Conservation (phyloP, 2,888 invertebrate genomes). For the Pseudococcus longispinus region DNA sequence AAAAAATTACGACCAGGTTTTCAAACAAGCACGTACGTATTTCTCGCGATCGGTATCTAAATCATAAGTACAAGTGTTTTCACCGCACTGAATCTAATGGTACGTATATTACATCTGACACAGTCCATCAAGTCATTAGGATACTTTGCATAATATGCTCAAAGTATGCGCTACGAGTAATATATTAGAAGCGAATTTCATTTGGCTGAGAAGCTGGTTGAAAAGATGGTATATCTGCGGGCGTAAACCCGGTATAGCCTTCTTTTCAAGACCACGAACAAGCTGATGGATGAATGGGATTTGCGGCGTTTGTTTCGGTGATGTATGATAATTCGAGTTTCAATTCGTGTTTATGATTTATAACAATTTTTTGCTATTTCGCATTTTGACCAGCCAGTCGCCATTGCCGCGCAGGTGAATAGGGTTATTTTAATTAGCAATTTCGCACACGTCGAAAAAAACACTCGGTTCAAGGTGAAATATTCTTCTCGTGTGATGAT, state of each 20-base stretch:
- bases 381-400: neutral
- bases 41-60: neutral
- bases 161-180: too few species aligned
- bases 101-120: neutral
- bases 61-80: neutral
- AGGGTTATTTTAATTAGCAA: constrained; percentile 3
- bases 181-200: constrained; percentile 19
- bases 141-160: neutral
- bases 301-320: neutral
- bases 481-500: neutral
- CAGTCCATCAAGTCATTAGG: constrained; percentile 10
- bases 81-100: neutral
- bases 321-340: constrained; percentile 20
- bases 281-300: constrained; percentile 13
- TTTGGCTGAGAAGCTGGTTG: neutral
- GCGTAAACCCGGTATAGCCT: constrained; percentile 1
- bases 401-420: neutral
- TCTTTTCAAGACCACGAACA: constrained; percentile 19
- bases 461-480: neutral
- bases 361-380: neutral
- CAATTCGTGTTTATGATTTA: neutral
- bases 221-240: neutral
- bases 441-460: neutral
- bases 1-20: neutral
- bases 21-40: neutral